A percentile compares a stretch with the other conserved stretches of the same genome.
phyloP scores from a whole-genome alignment of 2,888 invertebrate species.

The Cephus spinipes region DNA sequence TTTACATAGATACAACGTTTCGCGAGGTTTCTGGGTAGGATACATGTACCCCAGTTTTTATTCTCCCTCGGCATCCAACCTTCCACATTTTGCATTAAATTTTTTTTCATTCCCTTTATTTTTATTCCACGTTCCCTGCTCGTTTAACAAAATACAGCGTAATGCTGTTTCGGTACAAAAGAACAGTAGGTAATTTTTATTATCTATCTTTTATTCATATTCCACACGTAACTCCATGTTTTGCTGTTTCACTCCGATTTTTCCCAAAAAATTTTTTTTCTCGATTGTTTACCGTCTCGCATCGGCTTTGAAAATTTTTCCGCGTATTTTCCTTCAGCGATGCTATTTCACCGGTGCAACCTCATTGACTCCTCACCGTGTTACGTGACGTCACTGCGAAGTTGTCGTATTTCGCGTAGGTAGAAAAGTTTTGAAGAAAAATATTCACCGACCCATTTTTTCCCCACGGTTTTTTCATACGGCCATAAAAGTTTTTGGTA shows the following conservation, averaged over 20 bases:
- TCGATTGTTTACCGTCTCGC: background rate
- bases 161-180: background rate
- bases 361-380: background rate
- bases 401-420: background rate
- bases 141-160: background rate
- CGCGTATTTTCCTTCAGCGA: background rate
- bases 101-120: background rate
- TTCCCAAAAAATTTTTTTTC: background rate
- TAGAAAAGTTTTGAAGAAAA: background rate
- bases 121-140: background rate
- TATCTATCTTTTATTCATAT: background rate
- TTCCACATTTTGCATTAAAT: background rate
- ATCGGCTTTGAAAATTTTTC: background rate
- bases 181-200: background rate
- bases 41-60: background rate
- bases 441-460: conserved; percentile 11
- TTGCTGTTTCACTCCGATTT: background rate
- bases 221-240: background rate
- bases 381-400: background rate
- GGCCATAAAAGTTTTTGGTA: conserved; percentile 45
- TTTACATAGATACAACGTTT: background rate
- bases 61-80: background rate
- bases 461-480: conserved; percentile 13
- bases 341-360: background rate
- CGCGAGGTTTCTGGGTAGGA: background rate